phyloP scores from a whole-genome alignment of 37 sponge, comb jelly and placozoan species.

The Agelas oroides region DNA sequence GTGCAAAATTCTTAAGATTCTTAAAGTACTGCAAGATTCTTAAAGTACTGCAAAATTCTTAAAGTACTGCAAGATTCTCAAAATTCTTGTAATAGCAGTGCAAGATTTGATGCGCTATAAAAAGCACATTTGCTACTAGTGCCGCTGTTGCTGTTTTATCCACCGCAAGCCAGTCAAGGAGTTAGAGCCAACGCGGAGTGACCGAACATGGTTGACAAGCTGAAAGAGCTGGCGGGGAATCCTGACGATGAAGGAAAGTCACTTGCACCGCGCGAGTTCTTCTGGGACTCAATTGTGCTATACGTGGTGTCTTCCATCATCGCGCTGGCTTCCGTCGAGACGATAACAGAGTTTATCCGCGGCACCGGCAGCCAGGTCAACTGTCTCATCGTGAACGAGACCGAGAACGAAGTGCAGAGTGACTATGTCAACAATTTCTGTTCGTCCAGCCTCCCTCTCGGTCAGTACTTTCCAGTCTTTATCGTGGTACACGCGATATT shows the following conservation, averaged over 20 bases:
- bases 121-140: too few relatives aligned
- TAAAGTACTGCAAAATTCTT: too few relatives aligned
- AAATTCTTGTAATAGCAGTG: too few relatives aligned
- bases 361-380: conserved; percentile 34
- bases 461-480: conserved; percentile 58
- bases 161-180: too few relatives aligned
- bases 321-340: conserved; percentile 51
- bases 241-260: conserved; percentile 3
- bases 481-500: conserved; percentile 58
- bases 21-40: too few relatives aligned
- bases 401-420: neutral
- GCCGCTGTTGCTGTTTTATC: too few relatives aligned
- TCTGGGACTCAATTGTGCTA: conserved; percentile 70
- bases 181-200: too few relatives aligned
- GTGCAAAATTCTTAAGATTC: too few relatives aligned
- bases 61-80: too few relatives aligned
- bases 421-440: conserved; percentile 59
- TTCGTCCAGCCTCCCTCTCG: conserved; percentile 32
- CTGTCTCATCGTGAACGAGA: neutral
- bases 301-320: conserved; percentile 61
- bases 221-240: conserved; percentile 34
- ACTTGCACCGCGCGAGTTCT: conserved; percentile 54
- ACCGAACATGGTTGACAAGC: too few relatives aligned
- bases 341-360: conserved; percentile 55
- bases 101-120: too few relatives aligned